Conservation (phyloP, 1,140 invertebrate genomes). For the Drosophila orosa region DNA sequence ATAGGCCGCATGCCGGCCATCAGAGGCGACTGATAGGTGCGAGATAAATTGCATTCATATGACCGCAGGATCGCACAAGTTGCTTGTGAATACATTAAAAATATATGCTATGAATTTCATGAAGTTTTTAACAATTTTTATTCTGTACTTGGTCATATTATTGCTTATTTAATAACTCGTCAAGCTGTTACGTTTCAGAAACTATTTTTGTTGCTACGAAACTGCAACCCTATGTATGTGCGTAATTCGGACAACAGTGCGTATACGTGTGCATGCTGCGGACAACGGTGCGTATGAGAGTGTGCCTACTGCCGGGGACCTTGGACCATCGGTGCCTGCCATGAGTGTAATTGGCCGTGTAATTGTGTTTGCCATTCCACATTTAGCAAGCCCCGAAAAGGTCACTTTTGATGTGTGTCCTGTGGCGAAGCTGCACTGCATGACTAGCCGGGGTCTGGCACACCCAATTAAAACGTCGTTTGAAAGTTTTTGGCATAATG, state of each 20-base stretch:
- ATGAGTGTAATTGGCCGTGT: constrained; percentile 63
- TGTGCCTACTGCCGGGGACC: constrained; percentile 2
- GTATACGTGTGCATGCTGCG: constrained; percentile 34
- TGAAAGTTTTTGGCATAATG: constrained; percentile 38
- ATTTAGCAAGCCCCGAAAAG: constrained; percentile 52
- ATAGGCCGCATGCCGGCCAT: constrained; percentile 20
- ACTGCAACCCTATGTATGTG: no score
- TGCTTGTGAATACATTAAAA: background rate
- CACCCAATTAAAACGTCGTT: constrained; percentile 60
- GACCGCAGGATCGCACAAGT: no score
- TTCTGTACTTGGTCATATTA: no score
- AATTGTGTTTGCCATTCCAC: constrained; percentile 63
- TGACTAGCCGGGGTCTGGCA: constrained; percentile 7
- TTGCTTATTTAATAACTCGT: background rate
- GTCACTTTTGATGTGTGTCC: constrained; percentile 48
- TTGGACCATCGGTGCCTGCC: constrained; percentile 13
- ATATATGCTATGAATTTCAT: background rate
- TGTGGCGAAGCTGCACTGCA: constrained; percentile 38
- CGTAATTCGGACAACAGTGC: constrained; percentile 20
- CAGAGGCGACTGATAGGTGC: constrained; percentile 6
- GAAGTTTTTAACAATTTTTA: background rate
- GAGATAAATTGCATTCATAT: constrained; percentile 24
- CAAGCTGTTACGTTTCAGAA: background rate
- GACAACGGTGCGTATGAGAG: constrained; percentile 43
- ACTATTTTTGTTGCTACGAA: background rate